Evolutionary conservation across 2,888 invertebrate genomes (phyloP), one percentile per base, ranked within the genome.

Genomic region (Adelphocoris suturalis): DNA sequence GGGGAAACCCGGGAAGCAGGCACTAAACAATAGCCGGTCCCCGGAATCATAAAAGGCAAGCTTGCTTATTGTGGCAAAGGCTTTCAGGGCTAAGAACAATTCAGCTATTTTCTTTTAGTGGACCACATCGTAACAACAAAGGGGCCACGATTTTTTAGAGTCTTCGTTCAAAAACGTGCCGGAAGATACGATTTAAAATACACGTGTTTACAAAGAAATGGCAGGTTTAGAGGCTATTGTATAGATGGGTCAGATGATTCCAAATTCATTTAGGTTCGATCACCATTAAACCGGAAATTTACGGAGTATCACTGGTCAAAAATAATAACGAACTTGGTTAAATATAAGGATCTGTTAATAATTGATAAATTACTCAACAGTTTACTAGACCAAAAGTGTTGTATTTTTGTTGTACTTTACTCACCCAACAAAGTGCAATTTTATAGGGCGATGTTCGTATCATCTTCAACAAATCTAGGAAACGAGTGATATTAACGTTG

Each of bases 71-170:
- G 68, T 68, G 68, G 68, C 23, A 61, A 61, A 68, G 68, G 68
- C 68, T 19, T 68, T 68, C 68, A 23, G 68, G 68, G 19, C 68
- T 68, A 68, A 68, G 68, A 68, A 68, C 68, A 68, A 68, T 68
- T 68, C 68, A 68, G 68, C 68, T 68, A 68, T 68, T 68, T 68
- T 68, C 68, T 68, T 68, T 68, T 68, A 68, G 23, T n/a, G 23
- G 68, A 68, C 68, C 68, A 68, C 68, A 23, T 68, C 23, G 68
- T 23, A 68, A 68, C 68, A 68, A 68, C 68, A 68, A 68, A 68
- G 68, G 68, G 23, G 68, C 68, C 23, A 68, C 68, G 68, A 68
- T 68, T 68, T 68, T 68, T 68, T 68, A 23, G 23, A 68, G 68
- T 68, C 68, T 23, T 27, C 27, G 23, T 68, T 27, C 11, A 7